Percentiles rank a stretch among this genome's conserved stretches.
phyloP scores from a whole-genome alignment of 2,113 vertebrate genomes.

The Desmodus rotundus region DNA sequence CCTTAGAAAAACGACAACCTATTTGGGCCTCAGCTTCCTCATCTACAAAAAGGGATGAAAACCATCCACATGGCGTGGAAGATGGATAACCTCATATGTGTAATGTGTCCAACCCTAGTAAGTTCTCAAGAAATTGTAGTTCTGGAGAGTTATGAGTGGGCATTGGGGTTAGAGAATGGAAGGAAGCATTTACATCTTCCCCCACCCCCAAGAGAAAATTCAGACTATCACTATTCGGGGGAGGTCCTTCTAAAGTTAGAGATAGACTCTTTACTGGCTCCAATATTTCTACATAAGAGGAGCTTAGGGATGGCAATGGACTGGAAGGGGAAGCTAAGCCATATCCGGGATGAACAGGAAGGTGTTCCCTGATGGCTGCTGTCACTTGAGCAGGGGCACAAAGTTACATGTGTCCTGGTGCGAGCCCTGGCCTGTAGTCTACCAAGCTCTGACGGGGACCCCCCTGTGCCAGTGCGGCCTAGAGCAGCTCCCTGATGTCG shows the following conservation, averaged over 20 bases:
- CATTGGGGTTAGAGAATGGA: neutral
- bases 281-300: neutral
- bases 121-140: neutral
- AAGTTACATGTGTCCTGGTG: neutral
- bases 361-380: neutral
- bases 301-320: neutral
- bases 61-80: neutral
- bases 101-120: neutral
- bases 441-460: too few species aligned
- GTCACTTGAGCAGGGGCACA: fast-evolving
- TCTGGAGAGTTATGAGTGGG: neutral
- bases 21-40: neutral
- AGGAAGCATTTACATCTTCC: neutral
- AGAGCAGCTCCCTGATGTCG: fast-evolving
- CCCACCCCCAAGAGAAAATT: neutral
- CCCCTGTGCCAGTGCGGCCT: neutral
- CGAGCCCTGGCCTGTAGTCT: neutral
- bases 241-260: neutral
- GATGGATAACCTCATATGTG: neutral
- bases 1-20: neutral
- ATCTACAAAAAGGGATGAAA: neutral
- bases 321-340: neutral
- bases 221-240: neutral
- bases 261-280: neutral
- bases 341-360: neutral